Evolutionary conservation across 2,113 vertebrate species (phyloP).

Genomic region (Psammodynastes pulverulentus): DNA sequence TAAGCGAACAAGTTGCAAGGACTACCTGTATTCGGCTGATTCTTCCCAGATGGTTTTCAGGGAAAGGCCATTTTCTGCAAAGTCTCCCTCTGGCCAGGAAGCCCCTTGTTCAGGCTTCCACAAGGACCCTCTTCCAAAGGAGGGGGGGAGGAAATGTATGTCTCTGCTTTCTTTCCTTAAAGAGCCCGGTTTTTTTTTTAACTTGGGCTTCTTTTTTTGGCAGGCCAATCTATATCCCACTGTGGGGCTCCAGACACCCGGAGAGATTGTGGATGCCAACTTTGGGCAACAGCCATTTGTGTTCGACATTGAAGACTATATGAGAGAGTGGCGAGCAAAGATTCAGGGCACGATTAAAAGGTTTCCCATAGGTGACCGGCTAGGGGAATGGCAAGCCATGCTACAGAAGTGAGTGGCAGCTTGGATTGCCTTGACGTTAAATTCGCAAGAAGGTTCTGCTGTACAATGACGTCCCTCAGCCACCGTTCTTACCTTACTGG

Average conservation of each 20-base stretch:
- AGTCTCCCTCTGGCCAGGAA: not conserved
- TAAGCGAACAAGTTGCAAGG: not conserved
- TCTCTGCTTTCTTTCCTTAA: not conserved
- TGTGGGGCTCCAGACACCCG: conserved; percentile 96
- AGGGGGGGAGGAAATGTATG: not conserved
- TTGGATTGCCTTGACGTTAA: not conserved
- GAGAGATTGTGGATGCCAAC: conserved; percentile 98
- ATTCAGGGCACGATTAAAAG: conserved; percentile 93
- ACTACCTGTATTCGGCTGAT: rapidly evolving
- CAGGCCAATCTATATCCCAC: conserved; percentile 98
- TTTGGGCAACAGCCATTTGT: conserved; percentile 98
- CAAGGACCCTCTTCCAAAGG: not conserved
- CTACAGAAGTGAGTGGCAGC: conserved; percentile 88
- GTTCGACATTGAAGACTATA: conserved; percentile 99
- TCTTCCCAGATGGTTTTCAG: not conserved
- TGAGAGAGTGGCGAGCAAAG: conserved; percentile 96
- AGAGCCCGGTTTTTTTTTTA: conserved; percentile 5
- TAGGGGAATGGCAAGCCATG: conserved; percentile 96
- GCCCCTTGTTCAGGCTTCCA: not conserved
- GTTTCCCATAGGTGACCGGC: conserved; percentile 92
- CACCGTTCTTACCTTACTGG: not conserved
- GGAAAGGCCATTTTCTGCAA: not conserved
- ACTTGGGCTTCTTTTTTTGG: conserved; percentile 55
- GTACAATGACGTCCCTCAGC: not conserved
- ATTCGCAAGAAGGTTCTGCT: not conserved